A percentile compares a stretch with the other conserved stretches of the same genome.
Conservation (phyloP, 2,797 vertebrate genomes). For the Avahi laniger region DNA sequence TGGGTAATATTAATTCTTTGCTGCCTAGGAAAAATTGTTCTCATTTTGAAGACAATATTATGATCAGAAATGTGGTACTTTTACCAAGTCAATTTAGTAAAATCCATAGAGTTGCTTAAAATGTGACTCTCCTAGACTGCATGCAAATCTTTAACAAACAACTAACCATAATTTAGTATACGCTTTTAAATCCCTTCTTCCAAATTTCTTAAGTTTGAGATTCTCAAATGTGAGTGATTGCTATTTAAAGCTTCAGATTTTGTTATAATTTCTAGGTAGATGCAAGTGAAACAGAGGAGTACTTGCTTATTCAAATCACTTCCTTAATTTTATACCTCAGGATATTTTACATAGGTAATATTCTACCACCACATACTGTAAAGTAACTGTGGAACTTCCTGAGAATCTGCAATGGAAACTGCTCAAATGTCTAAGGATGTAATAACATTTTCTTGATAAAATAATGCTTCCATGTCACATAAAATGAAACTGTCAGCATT, state of each 20-base stretch:
- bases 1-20: not conserved
- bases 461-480: constrained; percentile 77
- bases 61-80: not conserved
- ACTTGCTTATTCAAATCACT: not conserved
- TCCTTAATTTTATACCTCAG: constrained; percentile 14
- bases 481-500: constrained; percentile 77
- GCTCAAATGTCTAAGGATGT: constrained; percentile 57
- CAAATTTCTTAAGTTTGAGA: not conserved
- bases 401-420: constrained; percentile 51
- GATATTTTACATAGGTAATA: constrained; percentile 41
- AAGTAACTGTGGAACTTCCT: constrained; percentile 29
- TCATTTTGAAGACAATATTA: not conserved
- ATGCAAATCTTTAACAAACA: not conserved
- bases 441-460: constrained; percentile 81
- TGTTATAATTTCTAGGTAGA: not conserved
- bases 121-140: not conserved
- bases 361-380: not conserved
- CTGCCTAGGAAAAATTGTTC: not conserved
- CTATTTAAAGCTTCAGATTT: not conserved
- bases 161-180: not conserved
- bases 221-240: not conserved
- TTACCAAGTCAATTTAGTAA: not conserved
- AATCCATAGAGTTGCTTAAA: not conserved
- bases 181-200: not conserved
- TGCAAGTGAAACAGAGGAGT: not conserved